Evolutionary conservation across 2,797 vertebrate species (phyloP).

Genomic region (Tadarida brasiliensis): DNA sequence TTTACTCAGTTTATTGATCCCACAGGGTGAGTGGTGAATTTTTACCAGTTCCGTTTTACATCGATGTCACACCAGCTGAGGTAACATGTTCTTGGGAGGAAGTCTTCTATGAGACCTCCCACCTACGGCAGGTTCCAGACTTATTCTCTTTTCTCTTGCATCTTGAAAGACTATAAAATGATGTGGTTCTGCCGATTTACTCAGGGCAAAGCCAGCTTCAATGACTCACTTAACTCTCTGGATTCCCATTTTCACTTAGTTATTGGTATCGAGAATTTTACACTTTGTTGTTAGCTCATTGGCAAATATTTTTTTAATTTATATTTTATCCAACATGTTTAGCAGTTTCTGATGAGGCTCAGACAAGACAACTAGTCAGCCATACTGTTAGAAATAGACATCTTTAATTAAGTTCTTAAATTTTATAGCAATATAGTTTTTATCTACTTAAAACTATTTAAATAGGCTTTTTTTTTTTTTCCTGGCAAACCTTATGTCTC

Average conservation of each 20-base stretch:
- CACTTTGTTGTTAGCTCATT: not conserved
- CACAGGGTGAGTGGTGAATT: not conserved
- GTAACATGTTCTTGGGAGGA: not conserved
- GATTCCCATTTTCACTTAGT: slow-evolving; percentile 1
- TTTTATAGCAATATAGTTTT: not conserved
- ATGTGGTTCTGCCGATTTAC: not conserved
- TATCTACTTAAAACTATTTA: not conserved
- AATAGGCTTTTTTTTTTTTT: not conserved
- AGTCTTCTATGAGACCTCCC: not conserved
- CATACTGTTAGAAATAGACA: not conserved
- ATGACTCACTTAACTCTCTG: not conserved
- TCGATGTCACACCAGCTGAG: not conserved
- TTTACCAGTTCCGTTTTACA: not conserved
- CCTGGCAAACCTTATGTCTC: not conserved
- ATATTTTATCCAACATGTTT: not conserved
- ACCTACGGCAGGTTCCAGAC: not conserved
- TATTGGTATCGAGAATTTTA: not conserved
- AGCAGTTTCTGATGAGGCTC: not conserved
- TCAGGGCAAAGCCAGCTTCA: not conserved
- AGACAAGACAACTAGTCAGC: not conserved
- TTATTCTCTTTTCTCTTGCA: not conserved
- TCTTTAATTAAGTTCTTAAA: not conserved
- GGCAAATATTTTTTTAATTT: not conserved
- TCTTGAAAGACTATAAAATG: not conserved
- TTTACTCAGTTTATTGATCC: not conserved